Evolutionary conservation across 2,888 invertebrate species (phyloP), one percentile per base, ranked within the genome.

Genomic region (Drosophila atripex): DNA sequence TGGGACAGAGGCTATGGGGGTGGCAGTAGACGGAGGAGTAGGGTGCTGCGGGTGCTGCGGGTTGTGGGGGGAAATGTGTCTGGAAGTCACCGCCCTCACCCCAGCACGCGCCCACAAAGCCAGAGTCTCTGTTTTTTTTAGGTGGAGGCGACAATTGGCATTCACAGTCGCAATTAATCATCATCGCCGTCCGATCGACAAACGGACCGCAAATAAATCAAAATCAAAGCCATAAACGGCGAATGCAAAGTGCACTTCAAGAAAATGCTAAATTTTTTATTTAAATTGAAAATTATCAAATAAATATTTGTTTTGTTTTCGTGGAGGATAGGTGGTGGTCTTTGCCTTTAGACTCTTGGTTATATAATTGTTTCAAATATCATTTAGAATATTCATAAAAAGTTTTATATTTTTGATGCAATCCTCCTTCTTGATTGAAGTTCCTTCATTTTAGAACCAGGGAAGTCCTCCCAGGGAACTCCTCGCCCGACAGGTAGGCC

Each of bases 101-200:
- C 30, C 50, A 32, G 50, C 50, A 50, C 32, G 50, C 49, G 32
- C 32, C 50, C 21, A 35, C 50, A 32, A 30, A 35, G 8, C 18
- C 4, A 32, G 2, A 41, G 41, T 16, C 18, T 16, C 16, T 41
- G 7, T 39, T 39, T 39, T 45, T 32, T 45, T 38, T 39, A n/a
- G 49, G 41, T 54, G 54, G 38, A 47, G 41, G 70, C 77, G 74
- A 73, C 80, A 73, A 76, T 82, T 80, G 80, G 76, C 83, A 80
- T 82, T 82, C 83, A 76, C 83, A 76, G 78, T 50, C 57, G 77
- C 86, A 77, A 83, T 83, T 83, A 83, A 86, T 83, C 84, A 83
- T 86, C 86, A 86, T 83, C 86, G 76, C 60, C 59, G 69, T 64
- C 75, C 80, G 80, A 85, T 80, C 84, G 80, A 77, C 85, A 78